Conservation (phyloP, 1,140 invertebrate genomes). For the Diploscapter pachys region DNA sequence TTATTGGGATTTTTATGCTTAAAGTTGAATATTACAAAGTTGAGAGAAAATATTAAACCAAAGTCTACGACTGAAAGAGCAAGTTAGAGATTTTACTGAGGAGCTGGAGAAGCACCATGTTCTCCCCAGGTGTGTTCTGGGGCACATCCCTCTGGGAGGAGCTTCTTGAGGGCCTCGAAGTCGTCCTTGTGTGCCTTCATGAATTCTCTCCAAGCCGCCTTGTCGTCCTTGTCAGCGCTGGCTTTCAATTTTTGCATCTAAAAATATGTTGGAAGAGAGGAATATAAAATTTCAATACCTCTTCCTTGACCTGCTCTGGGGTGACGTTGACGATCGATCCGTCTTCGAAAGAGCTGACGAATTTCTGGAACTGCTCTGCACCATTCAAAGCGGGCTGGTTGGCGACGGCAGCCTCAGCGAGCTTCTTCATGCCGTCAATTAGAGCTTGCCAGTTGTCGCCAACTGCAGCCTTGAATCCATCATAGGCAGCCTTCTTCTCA, state of each 20-base stretch:
- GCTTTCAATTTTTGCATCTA: too few species aligned
- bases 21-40: too few species aligned
- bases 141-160: not conserved
- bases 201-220: constrained; percentile 14
- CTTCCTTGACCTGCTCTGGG: constrained; percentile 7
- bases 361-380: not conserved
- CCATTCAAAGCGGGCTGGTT: not conserved
- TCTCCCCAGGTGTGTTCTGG: too few species aligned
- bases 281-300: not conserved
- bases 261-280: too few species aligned
- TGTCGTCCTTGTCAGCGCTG: constrained; percentile 5
- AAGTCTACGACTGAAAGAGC: too few species aligned
- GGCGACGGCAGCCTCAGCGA: not conserved
- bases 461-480: not conserved
- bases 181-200: constrained; percentile 7
- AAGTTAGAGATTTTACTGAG: too few species aligned
- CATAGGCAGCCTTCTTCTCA: constrained; percentile 9
- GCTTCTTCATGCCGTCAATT: not conserved
- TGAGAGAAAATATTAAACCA: too few species aligned
- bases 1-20: too few species aligned
- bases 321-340: not conserved
- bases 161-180: constrained; percentile 10
- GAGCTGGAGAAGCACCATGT: too few species aligned
- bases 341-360: constrained; percentile 9
- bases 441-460: not conserved